Evolutionary conservation across 2,113 vertebrate species (phyloP), one percentile per base, ranked within the genome.

Genomic region (Oreotrochilus melanogaster): DNA sequence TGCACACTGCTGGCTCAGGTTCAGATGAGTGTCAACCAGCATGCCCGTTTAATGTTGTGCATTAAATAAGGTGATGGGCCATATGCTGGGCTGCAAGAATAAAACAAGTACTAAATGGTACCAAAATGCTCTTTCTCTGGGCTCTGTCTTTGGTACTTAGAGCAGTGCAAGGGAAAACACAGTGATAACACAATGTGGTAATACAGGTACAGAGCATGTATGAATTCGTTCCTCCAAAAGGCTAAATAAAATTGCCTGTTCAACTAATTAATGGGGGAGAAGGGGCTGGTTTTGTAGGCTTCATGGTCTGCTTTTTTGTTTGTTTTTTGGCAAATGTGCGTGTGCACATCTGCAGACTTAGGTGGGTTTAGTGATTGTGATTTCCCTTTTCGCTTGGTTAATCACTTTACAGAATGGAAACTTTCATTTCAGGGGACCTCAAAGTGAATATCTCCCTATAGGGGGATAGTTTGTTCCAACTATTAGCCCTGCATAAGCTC

Each of bases 381-480:
- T 89, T 88, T 88, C 48, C 35, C 23, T 86, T 94, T 88, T 89
- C 0, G 0, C 79, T 83, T 83, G 65, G 65, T 80, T 91, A 84
- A 70, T 92, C 94, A 57, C 53, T 79, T 89, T 51, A 73, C 51
- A 78, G 67, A 85, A 90, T 47, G 56, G 70, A 90, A 92, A 88
- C 42, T 86, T 89, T 82, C 27, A 39, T 94, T 94, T 95, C 57
- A 79, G 74, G 48, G 39, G 88, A 35, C 67, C 69, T 91, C 56
- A 60, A 30, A 84, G 79, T 86, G 67, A 90, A 16, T 84, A 64
- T 86, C 56, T 96, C 72, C 67, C 95, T 73, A 33, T 89, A 80
- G 79, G 48, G 84, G 64, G 60, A 39, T 39, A 71, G 86, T 95
- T 95, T 80, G 88, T 94, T 97, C 92, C 83, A 86, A 51, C 48